A percentile compares a stretch with the other conserved stretches of the same genome.
phyloP scores from a whole-genome alignment of 2,797 vertebrate species.

The Buceros bicornis region DNA sequence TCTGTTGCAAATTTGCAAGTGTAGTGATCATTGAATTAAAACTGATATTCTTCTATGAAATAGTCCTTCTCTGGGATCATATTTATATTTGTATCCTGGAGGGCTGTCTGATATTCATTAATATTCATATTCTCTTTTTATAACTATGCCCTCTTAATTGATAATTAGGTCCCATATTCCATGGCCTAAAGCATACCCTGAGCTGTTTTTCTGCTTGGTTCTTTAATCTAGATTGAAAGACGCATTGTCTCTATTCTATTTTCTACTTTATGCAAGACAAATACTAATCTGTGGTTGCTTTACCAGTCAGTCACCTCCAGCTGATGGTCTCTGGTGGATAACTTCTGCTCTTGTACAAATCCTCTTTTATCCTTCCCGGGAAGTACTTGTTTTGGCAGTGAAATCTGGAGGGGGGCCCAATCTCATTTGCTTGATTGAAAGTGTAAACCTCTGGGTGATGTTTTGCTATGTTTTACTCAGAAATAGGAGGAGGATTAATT shows the following conservation, averaged over 20 bases:
- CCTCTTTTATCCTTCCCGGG: neutral
- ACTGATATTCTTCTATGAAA: neutral
- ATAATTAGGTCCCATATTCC: neutral
- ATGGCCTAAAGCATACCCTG: neutral
- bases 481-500: slow-evolving; percentile 54
- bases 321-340: neutral
- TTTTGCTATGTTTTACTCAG: neutral
- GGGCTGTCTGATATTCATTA: neutral
- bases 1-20: neutral
- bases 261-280: neutral
- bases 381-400: slow-evolving; percentile 18
- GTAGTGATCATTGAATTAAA: neutral
- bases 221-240: slow-evolving; percentile 1
- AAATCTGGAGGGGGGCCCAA: slow-evolving; percentile 9
- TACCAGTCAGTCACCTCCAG: neutral
- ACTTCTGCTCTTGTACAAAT: slow-evolving; percentile 1
- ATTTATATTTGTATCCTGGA: neutral
- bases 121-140: slow-evolving; percentile 12
- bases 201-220: neutral
- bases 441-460: slow-evolving; percentile 16
- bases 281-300: neutral
- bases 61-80: neutral
- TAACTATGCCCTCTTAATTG: neutral
- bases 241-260: neutral
- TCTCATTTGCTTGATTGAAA: slow-evolving; percentile 52